These are phyloP conservation scores for Artemia franciscana DNA, from an alignment of 1,140 invertebrate genomes.

Conservation along the genomic window DNA sequence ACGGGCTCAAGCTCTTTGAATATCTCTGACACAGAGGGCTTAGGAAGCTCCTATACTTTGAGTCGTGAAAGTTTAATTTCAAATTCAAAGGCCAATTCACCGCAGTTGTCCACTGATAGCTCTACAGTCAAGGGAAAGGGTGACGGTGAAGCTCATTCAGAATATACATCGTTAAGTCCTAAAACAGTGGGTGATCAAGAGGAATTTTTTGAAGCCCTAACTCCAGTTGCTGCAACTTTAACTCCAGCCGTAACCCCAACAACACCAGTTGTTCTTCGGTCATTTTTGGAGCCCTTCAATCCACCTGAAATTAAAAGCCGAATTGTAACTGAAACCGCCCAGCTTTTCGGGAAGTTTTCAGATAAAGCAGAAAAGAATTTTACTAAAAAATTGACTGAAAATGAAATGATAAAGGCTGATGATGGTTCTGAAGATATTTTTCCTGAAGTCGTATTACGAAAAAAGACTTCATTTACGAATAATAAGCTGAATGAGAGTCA, in stretches of 20 bases:
- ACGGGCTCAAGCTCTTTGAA: constrained; percentile 9
- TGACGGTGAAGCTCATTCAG: not conserved
- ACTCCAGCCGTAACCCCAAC: no score
- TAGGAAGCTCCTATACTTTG: not conserved
- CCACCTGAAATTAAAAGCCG: not conserved
- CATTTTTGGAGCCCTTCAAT: not conserved
- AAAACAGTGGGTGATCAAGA: not conserved
- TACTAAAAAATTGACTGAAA: not conserved
- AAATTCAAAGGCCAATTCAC: not conserved
- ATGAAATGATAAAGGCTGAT: not conserved
- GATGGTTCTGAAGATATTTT: not conserved
- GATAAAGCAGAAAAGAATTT: not conserved
- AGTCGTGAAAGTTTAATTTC: constrained; percentile 4
- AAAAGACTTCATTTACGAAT: not conserved
- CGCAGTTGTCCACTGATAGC: not conserved
- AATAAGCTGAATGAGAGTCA: not conserved
- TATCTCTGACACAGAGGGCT: constrained; percentile 7
- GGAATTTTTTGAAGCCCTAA: not conserved
- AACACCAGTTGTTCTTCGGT: not conserved
- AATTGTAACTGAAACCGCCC: not conserved
- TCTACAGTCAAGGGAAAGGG: not conserved
- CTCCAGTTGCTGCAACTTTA: not conserved
- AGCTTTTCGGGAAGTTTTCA: no score
- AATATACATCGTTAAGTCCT: not conserved
- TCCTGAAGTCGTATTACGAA: not conserved